Conservation (phyloP, 2,888 invertebrate genomes). For the Petrolisthes cinctipes region DNA sequence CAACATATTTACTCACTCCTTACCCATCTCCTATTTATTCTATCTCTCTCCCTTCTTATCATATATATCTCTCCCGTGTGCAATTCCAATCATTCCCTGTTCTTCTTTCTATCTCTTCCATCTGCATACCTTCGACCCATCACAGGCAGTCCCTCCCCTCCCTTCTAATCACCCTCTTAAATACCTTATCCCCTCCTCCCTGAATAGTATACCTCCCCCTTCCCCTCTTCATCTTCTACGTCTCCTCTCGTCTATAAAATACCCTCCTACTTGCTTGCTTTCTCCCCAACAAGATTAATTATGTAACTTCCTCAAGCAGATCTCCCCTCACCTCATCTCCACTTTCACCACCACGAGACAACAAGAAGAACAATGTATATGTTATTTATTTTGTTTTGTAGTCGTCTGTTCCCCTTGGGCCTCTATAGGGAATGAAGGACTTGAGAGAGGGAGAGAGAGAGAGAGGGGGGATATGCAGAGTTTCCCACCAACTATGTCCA, state of each 20-base stretch:
- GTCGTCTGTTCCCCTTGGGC: no score
- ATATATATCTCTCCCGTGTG: background rate
- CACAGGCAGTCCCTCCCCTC: background rate
- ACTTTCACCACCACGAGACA: background rate
- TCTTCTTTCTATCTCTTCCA: background rate
- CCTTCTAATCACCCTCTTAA: background rate
- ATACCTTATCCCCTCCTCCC: background rate
- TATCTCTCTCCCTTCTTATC: background rate
- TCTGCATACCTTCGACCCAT: background rate
- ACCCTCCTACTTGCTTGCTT: background rate
- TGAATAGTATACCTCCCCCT: background rate
- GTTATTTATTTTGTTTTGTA: no score
- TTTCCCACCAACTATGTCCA: no score
- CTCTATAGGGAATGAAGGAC: background rate
- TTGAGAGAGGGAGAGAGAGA: conserved; percentile 5
- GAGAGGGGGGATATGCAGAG: background rate
- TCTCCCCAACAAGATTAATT: background rate
- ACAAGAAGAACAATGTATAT: no score
- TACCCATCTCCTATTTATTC: background rate
- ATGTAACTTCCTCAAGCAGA: background rate
- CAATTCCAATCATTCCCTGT: background rate
- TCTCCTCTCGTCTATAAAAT: background rate
- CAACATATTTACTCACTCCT: background rate
- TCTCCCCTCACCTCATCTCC: background rate
- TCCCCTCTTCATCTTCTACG: background rate